Conservation (phyloP, 2,113 vertebrate species). For the Conger conger region DNA sequence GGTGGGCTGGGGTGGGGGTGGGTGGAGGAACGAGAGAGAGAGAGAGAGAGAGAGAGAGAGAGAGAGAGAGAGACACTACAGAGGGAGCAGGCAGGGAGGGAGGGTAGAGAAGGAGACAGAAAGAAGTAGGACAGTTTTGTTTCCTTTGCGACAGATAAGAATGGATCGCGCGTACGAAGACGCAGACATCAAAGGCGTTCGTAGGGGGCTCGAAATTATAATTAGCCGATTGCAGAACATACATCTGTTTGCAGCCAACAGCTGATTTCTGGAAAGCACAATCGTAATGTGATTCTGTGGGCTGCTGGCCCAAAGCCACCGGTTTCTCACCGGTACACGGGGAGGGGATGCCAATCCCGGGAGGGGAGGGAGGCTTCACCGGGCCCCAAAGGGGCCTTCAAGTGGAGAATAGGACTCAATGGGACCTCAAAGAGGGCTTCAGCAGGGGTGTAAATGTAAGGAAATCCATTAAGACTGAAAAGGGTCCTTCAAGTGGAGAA, state of each 20-base stretch:
- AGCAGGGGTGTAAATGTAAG: no score
- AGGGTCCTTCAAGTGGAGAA: not conserved
- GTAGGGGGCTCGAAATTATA: conserved; percentile 33
- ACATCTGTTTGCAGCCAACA: conserved; percentile 40
- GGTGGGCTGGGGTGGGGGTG: conserved; percentile 7
- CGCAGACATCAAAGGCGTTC: conserved; percentile 45
- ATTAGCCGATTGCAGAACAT: conserved; percentile 44
- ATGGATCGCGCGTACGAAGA: conserved; percentile 32
- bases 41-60: conserved; percentile 20
- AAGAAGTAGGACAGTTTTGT: conserved; percentile 53
- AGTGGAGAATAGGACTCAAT: not conserved
- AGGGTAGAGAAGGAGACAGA: conserved; percentile 22
- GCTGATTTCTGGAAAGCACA: conserved; percentile 34
- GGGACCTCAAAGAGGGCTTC: not conserved
- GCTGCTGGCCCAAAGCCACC: not conserved
- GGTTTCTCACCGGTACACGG: not conserved
- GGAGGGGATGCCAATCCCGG: not conserved
- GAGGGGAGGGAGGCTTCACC: not conserved
- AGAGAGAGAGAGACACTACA: conserved; percentile 8
- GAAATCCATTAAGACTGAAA: not conserved
- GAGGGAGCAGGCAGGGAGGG: conserved; percentile 16
- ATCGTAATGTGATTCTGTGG: not conserved
- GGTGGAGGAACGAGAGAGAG: not conserved
- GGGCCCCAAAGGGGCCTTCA: not conserved
- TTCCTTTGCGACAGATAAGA: conserved; percentile 47